Conservation (phyloP, 2,888 invertebrate species). For the Pseudanteris insignis region DNA sequence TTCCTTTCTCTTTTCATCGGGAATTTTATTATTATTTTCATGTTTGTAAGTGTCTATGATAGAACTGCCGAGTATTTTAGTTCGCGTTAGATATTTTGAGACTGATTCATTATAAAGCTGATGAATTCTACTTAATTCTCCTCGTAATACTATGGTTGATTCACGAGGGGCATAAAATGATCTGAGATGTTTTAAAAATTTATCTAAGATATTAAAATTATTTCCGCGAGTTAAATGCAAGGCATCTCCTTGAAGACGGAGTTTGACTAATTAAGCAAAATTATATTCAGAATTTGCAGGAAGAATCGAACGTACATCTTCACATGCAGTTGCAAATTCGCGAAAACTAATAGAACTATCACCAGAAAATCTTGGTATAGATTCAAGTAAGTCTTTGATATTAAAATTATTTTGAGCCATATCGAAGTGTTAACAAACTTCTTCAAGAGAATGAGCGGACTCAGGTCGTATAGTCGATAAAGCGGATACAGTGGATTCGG, state of each 20-base stretch:
- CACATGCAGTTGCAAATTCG: not conserved
- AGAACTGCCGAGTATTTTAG: conserved; percentile 1
- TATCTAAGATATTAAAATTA: not conserved
- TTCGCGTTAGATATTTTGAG: conserved; percentile 6
- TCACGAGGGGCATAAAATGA: conserved; percentile 7
- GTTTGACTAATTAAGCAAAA: conserved; percentile 1
- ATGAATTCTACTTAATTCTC: conserved; percentile 11
- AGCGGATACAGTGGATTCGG: no score
- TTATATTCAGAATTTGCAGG: not conserved
- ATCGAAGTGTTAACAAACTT: no score
- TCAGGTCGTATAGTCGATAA: no score
- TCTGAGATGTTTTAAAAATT: conserved; percentile 1
- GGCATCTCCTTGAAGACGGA: not conserved
- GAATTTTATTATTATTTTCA: conserved; percentile 4
- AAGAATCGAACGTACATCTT: not conserved
- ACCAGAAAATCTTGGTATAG: not conserved
- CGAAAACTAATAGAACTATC: not conserved
- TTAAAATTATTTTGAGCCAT: no score
- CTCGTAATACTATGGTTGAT: not conserved
- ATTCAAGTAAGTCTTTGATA: no score
- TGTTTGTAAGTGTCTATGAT: conserved; percentile 12
- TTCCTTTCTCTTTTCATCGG: not conserved
- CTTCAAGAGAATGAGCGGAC: no score
- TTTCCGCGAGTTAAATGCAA: not conserved
- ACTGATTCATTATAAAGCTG: conserved; percentile 18